Evolutionary conservation across 2,113 vertebrate species (phyloP), one percentile per base, ranked within the genome.

Genomic region (Maccullochella peelii): DNA sequence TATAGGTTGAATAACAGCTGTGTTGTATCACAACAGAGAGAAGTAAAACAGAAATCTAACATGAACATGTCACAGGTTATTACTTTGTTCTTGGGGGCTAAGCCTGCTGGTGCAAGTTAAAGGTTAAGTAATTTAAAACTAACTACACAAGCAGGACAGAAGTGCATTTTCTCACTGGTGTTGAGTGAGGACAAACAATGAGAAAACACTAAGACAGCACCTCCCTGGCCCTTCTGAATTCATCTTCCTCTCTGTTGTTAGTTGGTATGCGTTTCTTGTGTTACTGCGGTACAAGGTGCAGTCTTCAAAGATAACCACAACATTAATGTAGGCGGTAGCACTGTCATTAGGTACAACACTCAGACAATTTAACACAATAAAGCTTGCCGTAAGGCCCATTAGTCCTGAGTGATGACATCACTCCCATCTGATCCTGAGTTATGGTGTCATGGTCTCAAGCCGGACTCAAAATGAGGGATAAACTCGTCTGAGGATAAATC

Each of bases 321-420:
- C 85, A 73, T 81, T 82, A 89, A 87, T 44, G 69, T 42, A 40
- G 66, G 66, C 57, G 40, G 61, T 23, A 11, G 62, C 73, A 7
- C 59, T 52, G 65, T 83, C 86, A 89, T 86, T 86, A 84, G 71
- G 72, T 73, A 71, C 65, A 23, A 84, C 84, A 61, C 80, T 85
- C 88, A 86, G 67, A 84, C 80, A 77, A 86, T 86, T 91, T 86
- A 90, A 91, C 79, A 87, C 77, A 65, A 88, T 87, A 84, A 90
- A 79, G 80, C 80, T 27, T 9, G 40, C 77, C 71, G 61, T 40
- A 78, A 71, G 81, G 86, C 58, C 80, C 83, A 91, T 93, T 92
- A 90, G 73, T 81, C 69, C 27, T 63, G 68, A 89, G 61, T n/a
- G 82, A 92, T 91, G 92, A 90, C 85, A 88, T 91, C 86, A 83